Conservation (phyloP, 2,797 vertebrate species). For the Botia almorhae region DNA sequence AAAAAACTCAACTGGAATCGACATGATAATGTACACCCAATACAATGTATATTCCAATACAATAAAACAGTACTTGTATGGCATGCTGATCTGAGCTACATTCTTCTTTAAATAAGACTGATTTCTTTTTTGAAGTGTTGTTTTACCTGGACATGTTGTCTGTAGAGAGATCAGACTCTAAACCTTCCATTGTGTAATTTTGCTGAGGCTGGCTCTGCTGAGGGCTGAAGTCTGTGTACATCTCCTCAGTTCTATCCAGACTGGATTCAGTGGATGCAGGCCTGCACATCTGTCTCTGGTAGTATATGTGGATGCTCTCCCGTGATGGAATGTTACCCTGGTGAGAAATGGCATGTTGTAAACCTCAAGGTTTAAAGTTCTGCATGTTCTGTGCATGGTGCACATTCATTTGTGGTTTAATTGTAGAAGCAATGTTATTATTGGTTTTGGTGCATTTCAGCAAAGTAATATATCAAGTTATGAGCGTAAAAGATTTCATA, state of each 20-base stretch:
- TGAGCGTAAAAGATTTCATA: not conserved
- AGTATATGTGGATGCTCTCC: slow-evolving; percentile 90
- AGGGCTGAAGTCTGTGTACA: slow-evolving; percentile 62
- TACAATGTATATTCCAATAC: too few species aligned
- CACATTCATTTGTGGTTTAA: not conserved
- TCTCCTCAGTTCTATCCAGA: slow-evolving; percentile 77
- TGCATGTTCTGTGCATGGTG: not conserved
- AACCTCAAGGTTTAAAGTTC: slow-evolving; percentile 16
- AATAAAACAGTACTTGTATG: not conserved
- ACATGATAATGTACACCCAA: too few species aligned
- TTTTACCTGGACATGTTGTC: slow-evolving; percentile 85
- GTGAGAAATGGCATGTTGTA: slow-evolving; percentile 47
- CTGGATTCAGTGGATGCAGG: slow-evolving; percentile 84
- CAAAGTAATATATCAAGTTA: slow-evolving; percentile 5
- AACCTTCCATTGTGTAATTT: slow-evolving; percentile 76
- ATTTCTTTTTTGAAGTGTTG: not conserved
- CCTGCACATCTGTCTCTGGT: slow-evolving; percentile 88
- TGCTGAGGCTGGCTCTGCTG: slow-evolving; percentile 55
- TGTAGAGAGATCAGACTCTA: slow-evolving; percentile 76
- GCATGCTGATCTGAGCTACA: not conserved
- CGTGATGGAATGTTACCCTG: slow-evolving; percentile 89
- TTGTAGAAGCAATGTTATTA: not conserved
- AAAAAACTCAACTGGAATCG: too few species aligned
- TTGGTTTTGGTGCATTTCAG: not conserved
- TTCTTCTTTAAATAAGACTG: not conserved